A percentile compares a stretch with the other conserved stretches of the same genome.
phyloP scores from a whole-genome alignment of 2,113 vertebrate species.

The Clarias batrachus region DNA sequence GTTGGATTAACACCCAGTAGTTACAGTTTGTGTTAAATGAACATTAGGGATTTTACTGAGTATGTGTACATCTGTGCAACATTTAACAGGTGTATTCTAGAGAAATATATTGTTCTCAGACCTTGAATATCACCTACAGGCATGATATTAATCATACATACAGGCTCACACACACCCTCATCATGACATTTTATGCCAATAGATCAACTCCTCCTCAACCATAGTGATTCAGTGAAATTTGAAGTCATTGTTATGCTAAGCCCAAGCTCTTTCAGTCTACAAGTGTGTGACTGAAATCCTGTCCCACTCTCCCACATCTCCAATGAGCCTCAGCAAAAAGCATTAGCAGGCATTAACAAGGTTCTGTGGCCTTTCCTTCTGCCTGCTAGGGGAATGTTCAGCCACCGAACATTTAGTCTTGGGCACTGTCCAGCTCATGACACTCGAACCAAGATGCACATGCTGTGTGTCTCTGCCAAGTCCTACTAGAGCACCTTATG shows the following conservation, averaged over 20 bases:
- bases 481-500: neutral
- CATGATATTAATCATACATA: neutral
- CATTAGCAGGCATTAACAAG: neutral
- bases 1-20: too few relatives aligned
- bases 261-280: neutral
- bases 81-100: neutral
- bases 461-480: slow-evolving; percentile 4
- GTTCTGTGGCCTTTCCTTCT: neutral
- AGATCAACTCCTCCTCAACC: slow-evolving; percentile 2
- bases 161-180: neutral
- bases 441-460: slow-evolving; percentile 11
- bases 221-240: slow-evolving; percentile 13
- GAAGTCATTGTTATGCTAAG: slow-evolving; percentile 27
- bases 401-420: slow-evolving; percentile 30
- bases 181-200: slow-evolving; percentile 34
- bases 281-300: neutral
- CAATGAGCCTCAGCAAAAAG: neutral
- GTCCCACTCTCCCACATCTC: neutral
- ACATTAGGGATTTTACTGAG: too few relatives aligned
- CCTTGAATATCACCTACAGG: neutral
- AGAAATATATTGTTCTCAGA: neutral
- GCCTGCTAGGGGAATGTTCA: neutral
- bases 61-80: neutral
- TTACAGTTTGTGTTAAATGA: too few relatives aligned
- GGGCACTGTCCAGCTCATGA: slow-evolving; percentile 8